A percentile compares a stretch with the other conserved stretches of the same genome.
These are phyloP conservation scores for Tiliqua scincoides DNA, from an alignment of 2,113 vertebrate species.

Conservation along the genomic window DNA sequence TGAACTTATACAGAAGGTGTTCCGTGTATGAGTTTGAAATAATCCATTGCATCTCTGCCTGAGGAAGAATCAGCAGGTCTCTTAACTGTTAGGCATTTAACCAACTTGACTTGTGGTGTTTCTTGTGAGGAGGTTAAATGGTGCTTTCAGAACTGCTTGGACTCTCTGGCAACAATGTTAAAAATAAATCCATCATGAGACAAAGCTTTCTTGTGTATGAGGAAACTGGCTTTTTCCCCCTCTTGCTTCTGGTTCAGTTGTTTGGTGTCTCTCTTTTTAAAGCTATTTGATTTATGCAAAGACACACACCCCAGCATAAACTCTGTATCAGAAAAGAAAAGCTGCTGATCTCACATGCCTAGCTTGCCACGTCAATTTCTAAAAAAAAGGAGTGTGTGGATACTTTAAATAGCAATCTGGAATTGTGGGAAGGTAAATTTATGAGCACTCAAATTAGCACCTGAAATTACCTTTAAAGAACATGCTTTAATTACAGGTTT, in stretches of 20 bases:
- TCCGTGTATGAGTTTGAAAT: constrained; percentile 37
- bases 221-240: constrained; percentile 33
- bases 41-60: not conserved
- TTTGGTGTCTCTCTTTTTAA: not conserved
- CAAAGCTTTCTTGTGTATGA: not conserved
- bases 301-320: not conserved
- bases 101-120: constrained; percentile 53
- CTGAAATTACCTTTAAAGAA: not conserved
- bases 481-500: not conserved
- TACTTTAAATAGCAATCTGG: not conserved
- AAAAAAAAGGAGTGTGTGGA: not conserved
- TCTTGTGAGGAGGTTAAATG: constrained; percentile 57
- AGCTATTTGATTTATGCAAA: constrained; percentile 3
- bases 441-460: not conserved
- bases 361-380: not conserved
- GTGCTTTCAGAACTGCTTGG: constrained; percentile 49
- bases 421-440: not conserved
- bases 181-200: constrained; percentile 40
- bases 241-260: not conserved
- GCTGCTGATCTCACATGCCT: too few relatives aligned
- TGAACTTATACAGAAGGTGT: constrained; percentile 12
- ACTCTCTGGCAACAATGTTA: not conserved
- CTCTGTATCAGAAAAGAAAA: not conserved
- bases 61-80: not conserved
- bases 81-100: constrained; percentile 19